Percentiles rank a stretch among this genome's conserved stretches.
Evolutionary conservation across 2,888 invertebrate genomes (phyloP).

Genomic region (Diabrotica balteata): DNA sequence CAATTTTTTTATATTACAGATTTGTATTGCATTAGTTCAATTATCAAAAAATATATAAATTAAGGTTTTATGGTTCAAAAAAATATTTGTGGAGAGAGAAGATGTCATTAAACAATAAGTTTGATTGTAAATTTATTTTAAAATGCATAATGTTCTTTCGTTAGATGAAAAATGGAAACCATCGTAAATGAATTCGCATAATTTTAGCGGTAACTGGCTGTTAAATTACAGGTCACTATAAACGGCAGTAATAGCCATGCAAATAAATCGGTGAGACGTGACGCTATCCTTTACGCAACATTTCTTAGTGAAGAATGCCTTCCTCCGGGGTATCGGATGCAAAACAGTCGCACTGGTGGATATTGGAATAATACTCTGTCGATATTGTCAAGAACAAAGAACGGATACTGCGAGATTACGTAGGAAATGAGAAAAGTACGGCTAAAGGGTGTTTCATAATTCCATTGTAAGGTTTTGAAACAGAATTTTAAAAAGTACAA

Average conservation of each 20-base stretch:
- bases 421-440: conserved; percentile 14
- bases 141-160: no score
- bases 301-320: conserved; percentile 26
- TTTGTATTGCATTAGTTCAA: no score
- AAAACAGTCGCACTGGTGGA: conserved; percentile 21
- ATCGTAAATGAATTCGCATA: conserved; percentile 11
- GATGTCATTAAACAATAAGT: no score
- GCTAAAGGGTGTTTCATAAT: conserved; percentile 8
- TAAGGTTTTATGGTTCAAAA: no score
- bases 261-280: conserved; percentile 34
- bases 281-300: conserved; percentile 30
- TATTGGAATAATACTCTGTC: conserved; percentile 14
- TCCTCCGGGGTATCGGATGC: conserved; percentile 26
- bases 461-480: no score
- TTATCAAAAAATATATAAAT: no score
- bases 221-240: conserved; percentile 30
- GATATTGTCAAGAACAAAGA: conserved; percentile 26
- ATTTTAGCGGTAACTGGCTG: conserved; percentile 19
- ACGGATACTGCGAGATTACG: conserved; percentile 12
- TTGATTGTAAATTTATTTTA: no score
- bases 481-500: no score
- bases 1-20: no score
- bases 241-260: conserved; percentile 28
- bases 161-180: neutral
- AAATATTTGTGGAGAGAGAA: no score